Base-by-base conservation (phyloP, 2,888 invertebrate genomes). In the Tenthredo livida region DNA sequence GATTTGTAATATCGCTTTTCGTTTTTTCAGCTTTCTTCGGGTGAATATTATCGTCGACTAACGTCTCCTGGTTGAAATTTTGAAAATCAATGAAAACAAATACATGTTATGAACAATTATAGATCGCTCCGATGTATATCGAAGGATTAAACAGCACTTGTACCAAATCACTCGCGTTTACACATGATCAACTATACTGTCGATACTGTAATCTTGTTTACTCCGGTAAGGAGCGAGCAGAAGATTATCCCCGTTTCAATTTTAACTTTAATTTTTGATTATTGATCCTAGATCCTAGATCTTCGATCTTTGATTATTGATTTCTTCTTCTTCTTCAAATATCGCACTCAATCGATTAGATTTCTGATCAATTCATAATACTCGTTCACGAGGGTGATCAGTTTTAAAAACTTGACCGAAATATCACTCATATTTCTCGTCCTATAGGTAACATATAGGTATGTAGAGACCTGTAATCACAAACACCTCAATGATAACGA, bases 351-450 rank as follows among this genome's bases (percentile, higher is more conserved):
- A 33, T 67, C 67, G 33, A 33, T 67, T 33, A 6, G 17, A 67
- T 67, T 67, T 67, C 33, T 67, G 0, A 33, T 67, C 33, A 33
- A 67, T 67, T 67, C 33, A 33, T 17, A 33, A 67, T 1, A 67
- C 67, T 33, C 33, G 33, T 67, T 67, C 15, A 5, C 33, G 4
- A 25, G 29, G 15, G 17, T 17, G 17, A 67, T 17, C 17, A 29
- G 17, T 33, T 67, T 67, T 1, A 17, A 67, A 33, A 67, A 15
- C 12, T 67, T 15, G 17, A 2, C 33, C 33, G 17, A 67, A 67
- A 67, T 33, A 67, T 67, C 67, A 67, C 67, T 67, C 67, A 67
- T 67, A 33, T 67, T 67, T 33, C 33, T 33, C 65, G 65, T 25
- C 9, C 25, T 25, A 3, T 25, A 29, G n/a, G n/a, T 33, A 33